A percentile compares a stretch with the other conserved stretches of the same genome.
Evolutionary conservation across 2,113 vertebrate species (phyloP).

Genomic region (Sinocyclocheilus grahami): DNA sequence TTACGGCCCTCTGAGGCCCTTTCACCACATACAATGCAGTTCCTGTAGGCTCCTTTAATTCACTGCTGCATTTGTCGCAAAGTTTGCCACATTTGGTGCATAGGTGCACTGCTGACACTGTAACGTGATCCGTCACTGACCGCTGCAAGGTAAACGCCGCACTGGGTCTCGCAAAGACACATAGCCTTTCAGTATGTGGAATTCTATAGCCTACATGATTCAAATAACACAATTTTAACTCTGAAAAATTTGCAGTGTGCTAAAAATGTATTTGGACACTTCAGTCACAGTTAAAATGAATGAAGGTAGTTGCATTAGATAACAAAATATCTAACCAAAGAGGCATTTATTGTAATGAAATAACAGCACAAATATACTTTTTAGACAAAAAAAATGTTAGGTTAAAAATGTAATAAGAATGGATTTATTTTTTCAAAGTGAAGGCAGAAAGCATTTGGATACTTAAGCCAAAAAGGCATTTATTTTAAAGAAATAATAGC

Average conservation of each 20-base stretch:
- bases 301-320: conserved; percentile 16
- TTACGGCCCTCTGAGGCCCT: conserved; percentile 32
- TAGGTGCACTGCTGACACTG: conserved; percentile 5
- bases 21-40: conserved; percentile 28
- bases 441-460: background rate
- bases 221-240: background rate
- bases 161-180: background rate
- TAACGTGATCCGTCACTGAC: background rate
- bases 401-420: no score
- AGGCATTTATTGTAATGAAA: background rate
- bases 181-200: background rate
- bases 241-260: conserved; percentile 3
- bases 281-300: background rate
- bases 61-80: conserved; percentile 28
- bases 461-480: background rate
- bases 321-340: background rate
- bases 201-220: background rate
- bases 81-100: conserved; percentile 14
- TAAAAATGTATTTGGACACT: background rate
- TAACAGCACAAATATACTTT: background rate
- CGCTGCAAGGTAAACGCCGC: background rate
- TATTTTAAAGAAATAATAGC: background rate
- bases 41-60: conserved; percentile 40
- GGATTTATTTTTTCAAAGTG: no score
- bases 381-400: no score